Evolutionary conservation across 2,113 vertebrate species (phyloP).

Genomic region (Pseudopipra pipra): DNA sequence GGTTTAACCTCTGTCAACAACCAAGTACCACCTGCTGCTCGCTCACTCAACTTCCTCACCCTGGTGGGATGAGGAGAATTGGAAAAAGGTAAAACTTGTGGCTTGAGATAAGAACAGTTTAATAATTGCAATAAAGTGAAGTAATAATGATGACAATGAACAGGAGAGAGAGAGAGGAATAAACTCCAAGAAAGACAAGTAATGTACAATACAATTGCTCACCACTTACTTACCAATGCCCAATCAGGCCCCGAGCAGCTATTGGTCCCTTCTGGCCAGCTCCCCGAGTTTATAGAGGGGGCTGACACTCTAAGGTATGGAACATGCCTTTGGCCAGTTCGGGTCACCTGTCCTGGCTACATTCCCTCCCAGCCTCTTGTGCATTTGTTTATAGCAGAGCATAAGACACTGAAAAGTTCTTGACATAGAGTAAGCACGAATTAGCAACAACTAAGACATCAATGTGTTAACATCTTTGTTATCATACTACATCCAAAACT

Average conservation of each 20-base stretch:
- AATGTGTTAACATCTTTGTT: accelerated
- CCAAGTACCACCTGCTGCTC: background rate
- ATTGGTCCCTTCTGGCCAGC: background rate
- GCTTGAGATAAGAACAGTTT: background rate
- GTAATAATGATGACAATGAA: background rate
- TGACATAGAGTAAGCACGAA: background rate
- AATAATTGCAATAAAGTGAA: background rate
- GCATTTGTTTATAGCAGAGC: background rate
- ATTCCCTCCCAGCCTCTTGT: background rate
- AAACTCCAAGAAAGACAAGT: background rate
- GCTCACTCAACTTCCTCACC: background rate
- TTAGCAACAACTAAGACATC: background rate
- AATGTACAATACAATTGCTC: background rate
- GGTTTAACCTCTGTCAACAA: background rate
- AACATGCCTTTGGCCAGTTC: background rate
- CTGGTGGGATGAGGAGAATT: background rate
- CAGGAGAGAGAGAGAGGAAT: background rate
- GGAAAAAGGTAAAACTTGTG: background rate
- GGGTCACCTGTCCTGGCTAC: background rate
- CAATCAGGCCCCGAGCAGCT: background rate
- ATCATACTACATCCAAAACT: background rate
- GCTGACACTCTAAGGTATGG: too few species aligned
- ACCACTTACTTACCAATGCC: accelerated
- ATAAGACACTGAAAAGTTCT: background rate
- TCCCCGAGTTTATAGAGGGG: too few species aligned